Percentiles rank a stretch among this genome's conserved stretches.
These are phyloP conservation scores for Greenwoodochromis staneri DNA, from an alignment of 2,113 vertebrate species.

Conservation along the genomic window DNA sequence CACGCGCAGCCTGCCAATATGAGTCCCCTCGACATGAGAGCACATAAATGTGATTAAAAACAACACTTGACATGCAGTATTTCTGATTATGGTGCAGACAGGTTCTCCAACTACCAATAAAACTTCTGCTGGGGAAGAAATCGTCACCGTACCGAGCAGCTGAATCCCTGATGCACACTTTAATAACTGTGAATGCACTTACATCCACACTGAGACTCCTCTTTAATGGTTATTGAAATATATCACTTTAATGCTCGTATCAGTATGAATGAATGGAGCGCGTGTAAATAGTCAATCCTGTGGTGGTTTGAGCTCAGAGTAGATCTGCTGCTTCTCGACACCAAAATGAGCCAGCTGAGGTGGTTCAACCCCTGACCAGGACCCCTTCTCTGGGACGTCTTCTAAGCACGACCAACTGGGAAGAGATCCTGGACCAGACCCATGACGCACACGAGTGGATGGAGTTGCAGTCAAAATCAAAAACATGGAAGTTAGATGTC, in stretches of 20 bases:
- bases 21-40: neutral
- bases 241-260: neutral
- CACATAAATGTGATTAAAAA: conserved; percentile 25
- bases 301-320: neutral
- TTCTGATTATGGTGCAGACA: conserved; percentile 13
- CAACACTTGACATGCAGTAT: conserved; percentile 11
- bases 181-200: neutral
- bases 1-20: conserved; percentile 2
- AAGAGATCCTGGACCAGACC: neutral
- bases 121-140: neutral
- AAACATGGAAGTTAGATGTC: neutral
- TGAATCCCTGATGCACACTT: neutral
- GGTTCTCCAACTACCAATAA: neutral
- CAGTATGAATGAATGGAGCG: neutral
- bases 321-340: neutral
- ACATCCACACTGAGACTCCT: neutral
- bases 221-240: neutral
- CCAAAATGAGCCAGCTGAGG: neutral
- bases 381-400: neutral
- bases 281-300: neutral
- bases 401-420: neutral
- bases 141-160: neutral
- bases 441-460: neutral
- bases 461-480: neutral
- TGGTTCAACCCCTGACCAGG: neutral